Base-by-base conservation (phyloP, 2,113 vertebrate species). In the Eulemur rufifrons region DNA sequence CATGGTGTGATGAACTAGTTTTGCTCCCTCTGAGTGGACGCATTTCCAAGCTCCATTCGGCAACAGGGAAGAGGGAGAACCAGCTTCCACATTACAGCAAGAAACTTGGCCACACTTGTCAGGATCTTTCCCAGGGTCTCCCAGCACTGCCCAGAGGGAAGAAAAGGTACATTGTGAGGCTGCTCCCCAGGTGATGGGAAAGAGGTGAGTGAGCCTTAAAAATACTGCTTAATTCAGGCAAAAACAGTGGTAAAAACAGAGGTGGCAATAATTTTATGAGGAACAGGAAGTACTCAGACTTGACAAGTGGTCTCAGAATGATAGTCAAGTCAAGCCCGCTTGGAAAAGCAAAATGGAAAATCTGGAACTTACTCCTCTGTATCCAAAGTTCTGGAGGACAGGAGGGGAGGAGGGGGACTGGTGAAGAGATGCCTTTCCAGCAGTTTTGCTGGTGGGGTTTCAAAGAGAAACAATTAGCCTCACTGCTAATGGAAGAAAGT, bases 1-100 rank as follows among this genome's bases (percentile, higher is more conserved):
- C 1, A 32, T 1, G 1, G 0, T 14, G 5, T 20, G 52, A 42
- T 17, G 14, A 15, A 68, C 8, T 29, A 39, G 12, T 14, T 20
- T 37, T 15, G 8, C 34, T 90, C 68, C 74, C 37, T 64, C 10
- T 61, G 7, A 59, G 50, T 23, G 27, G 17, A 32, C 32, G 5
- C 13, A 27, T 27, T 37, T 47, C 34, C 27, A n/a, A 83, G 32
- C 32, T 50, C 29, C 25, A 54, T 23, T 74, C 13, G 42, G 64
- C 42, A 32, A 34, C 50, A 54, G 12, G 12, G 6, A 37, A 59
- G 6, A 8, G 5, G 45, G 17, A 50, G 23, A 81, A 39, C 23
- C 0, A 50, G 27, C 37, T 94, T 96, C 18, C 34, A 12, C 50
- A 45, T 4, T 12, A 13, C 13, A 52, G 8, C 2, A 14, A 73